Percentiles rank a stretch among this genome's conserved stretches.
Evolutionary conservation across 2,113 vertebrate species (phyloP).

Genomic region (Tursiops truncatus): DNA sequence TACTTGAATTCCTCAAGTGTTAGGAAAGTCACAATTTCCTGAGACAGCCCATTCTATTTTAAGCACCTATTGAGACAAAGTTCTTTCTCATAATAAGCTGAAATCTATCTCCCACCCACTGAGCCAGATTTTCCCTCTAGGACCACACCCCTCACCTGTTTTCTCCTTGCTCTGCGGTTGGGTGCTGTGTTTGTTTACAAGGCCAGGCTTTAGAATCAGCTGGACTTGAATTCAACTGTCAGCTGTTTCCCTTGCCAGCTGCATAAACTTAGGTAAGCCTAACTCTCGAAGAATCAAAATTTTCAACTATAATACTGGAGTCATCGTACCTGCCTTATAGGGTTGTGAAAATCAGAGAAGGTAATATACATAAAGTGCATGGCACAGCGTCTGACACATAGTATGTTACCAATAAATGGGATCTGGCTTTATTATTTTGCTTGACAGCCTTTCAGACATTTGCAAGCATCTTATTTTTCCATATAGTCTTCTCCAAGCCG

Average conservation of each 20-base stretch:
- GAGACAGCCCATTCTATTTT: slow-evolving; percentile 49
- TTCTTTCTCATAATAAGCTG: slow-evolving; percentile 44
- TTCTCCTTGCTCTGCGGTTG: background rate
- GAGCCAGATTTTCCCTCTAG: background rate
- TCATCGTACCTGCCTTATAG: background rate
- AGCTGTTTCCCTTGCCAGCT: background rate
- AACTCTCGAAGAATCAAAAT: background rate
- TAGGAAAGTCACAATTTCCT: slow-evolving; percentile 17
- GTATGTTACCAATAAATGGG: background rate
- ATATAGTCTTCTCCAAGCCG: background rate
- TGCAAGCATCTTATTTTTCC: background rate
- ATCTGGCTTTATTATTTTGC: background rate
- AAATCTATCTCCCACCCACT: slow-evolving; percentile 57
- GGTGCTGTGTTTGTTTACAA: background rate
- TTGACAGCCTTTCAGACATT: background rate
- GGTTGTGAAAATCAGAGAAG: background rate
- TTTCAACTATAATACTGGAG: background rate
- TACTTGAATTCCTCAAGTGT: background rate
- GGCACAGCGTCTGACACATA: background rate
- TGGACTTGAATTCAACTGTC: background rate
- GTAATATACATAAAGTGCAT: background rate
- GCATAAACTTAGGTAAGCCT: background rate
- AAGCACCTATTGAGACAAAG: slow-evolving; percentile 31
- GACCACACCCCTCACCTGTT: background rate
- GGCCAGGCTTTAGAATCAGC: background rate